A percentile compares a stretch with the other conserved stretches of the same genome.
Conservation (phyloP, 2,113 vertebrate species). For the Theropithecus gelada region DNA sequence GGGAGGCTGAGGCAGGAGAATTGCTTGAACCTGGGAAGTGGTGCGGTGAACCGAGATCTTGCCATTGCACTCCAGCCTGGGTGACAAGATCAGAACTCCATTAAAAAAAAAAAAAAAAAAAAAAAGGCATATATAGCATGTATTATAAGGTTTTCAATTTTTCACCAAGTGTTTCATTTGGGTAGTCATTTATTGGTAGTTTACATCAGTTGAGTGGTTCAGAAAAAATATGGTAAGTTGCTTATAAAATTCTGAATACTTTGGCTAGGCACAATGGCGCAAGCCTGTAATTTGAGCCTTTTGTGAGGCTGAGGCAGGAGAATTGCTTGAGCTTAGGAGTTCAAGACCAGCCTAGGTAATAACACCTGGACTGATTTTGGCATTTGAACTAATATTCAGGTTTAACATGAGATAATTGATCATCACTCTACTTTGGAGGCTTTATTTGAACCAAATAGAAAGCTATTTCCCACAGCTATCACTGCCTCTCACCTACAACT, state of each 20-base stretch:
- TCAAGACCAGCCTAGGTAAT: no score
- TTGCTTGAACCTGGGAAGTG: no score
- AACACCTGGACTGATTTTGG: background rate
- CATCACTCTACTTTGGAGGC: background rate
- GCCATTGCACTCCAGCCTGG: no score
- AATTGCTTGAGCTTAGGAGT: no score
- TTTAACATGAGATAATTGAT: slow-evolving; percentile 26
- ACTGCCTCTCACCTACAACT: background rate
- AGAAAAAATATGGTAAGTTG: background rate
- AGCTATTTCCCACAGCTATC: background rate
- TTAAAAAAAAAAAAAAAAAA: no score
- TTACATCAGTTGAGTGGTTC: slow-evolving; percentile 40
- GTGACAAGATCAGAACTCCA: no score
- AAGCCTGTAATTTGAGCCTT: no score
- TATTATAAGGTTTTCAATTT: slow-evolving; percentile 33
- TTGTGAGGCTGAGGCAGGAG: no score
- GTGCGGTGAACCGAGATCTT: no score
- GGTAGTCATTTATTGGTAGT: slow-evolving; percentile 11
- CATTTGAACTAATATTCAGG: background rate
- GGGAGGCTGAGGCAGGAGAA: no score
- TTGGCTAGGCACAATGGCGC: background rate
- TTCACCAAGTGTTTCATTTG: background rate
- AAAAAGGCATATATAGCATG: background rate
- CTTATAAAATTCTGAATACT: slow-evolving; percentile 25
- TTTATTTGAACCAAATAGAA: slow-evolving; percentile 24